Evolutionary conservation across 2,888 invertebrate species (phyloP).

Genomic region (Eilema depressum): DNA sequence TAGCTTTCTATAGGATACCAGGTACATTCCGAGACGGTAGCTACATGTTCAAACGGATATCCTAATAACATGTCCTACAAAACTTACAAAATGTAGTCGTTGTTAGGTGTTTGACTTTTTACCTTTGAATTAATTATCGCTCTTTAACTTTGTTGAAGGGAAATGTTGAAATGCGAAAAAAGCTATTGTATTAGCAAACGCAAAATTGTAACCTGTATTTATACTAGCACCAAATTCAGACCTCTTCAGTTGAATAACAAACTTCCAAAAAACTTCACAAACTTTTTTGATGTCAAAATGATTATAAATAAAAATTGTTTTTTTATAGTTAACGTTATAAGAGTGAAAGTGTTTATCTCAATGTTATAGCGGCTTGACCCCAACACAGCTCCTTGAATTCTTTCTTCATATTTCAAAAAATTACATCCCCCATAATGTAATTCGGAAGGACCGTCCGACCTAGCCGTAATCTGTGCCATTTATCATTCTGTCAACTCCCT

Average conservation of each 20-base stretch:
- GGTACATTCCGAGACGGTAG: not conserved
- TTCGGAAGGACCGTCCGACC: slow-evolving; percentile 38
- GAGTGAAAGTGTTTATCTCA: not conserved
- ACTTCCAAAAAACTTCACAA: too few species aligned
- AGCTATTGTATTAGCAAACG: too few species aligned
- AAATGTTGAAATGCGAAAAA: too few species aligned
- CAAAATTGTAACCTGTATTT: too few species aligned
- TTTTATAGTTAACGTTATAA: too few species aligned
- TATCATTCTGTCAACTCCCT: slow-evolving; percentile 46
- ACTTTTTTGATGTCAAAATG: too few species aligned
- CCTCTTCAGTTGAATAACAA: too few species aligned
- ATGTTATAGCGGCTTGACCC: slow-evolving; percentile 4
- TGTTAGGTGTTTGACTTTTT: not conserved
- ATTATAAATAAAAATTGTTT: too few species aligned
- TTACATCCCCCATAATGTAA: slow-evolving; percentile 40
- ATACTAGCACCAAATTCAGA: too few species aligned
- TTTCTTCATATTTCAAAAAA: slow-evolving; percentile 35
- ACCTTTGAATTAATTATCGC: too few species aligned
- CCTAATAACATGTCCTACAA: not conserved
- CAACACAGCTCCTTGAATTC: slow-evolving; percentile 5
- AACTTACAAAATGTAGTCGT: not conserved
- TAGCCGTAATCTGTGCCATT: slow-evolving; percentile 49
- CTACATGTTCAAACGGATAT: not conserved
- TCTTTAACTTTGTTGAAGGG: too few species aligned
- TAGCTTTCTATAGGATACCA: not conserved